These are phyloP conservation scores for Drosophila aff. DNA, from an alignment of 1,140 invertebrate genomes.

Conservation along the genomic window DNA sequence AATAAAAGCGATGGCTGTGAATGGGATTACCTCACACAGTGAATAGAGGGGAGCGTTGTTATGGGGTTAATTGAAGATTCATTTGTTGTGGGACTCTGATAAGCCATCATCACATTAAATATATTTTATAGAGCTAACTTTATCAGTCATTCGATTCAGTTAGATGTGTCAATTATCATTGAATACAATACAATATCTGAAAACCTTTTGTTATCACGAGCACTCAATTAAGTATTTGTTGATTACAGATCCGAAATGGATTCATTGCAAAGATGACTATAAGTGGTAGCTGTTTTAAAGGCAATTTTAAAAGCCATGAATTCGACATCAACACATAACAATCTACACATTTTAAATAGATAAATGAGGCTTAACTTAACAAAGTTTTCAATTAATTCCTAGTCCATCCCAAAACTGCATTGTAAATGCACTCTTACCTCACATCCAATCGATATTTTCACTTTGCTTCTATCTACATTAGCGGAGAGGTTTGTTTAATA, in stretches of 20 bases:
- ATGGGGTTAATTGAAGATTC: conserved; percentile 19
- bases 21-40: conserved; percentile 24
- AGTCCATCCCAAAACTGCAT: background rate
- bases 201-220: background rate
- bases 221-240: conserved; percentile 12
- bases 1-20: conserved; percentile 11
- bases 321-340: background rate
- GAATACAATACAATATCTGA: background rate
- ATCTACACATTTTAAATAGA: background rate
- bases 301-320: background rate
- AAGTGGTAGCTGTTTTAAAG: no score
- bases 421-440: background rate
- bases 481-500: conserved; percentile 9
- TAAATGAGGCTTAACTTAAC: background rate
- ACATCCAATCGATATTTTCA: conserved; percentile 6
- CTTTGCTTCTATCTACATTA: conserved; percentile 6
- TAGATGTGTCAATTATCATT: conserved; percentile 6
- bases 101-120: background rate
- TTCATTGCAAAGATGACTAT: background rate
- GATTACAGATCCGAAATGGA: no score
- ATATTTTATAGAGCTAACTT: conserved; percentile 10
- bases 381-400: background rate
- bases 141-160: conserved; percentile 24
- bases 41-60: background rate
- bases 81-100: conserved; percentile 8